Base-by-base conservation (phyloP, 2,888 invertebrate species). In the Cremastinae sp. region DNA sequence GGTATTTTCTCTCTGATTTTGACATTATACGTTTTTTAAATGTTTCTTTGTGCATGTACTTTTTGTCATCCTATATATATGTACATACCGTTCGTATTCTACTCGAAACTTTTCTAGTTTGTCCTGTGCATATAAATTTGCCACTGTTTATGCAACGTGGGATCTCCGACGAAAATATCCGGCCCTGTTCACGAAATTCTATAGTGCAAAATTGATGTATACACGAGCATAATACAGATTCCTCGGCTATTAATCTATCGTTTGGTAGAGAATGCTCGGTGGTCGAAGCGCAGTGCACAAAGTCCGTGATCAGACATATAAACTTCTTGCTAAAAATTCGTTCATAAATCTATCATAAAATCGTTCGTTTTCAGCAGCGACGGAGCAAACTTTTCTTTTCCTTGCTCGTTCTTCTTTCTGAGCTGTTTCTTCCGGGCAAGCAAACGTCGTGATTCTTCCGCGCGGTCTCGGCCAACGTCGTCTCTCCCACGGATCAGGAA, bases 341-440 rank as follows among this genome's bases (percentile, higher is more conserved):
- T 79, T 79, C 79, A 79, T 79, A 79, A 79, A 79, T 79, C 79
- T 78, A 79, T 79, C 79, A 78, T 78, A 78, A 79, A 77, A 79
- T 79, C 74, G 74, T 77, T 79, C 74, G 70, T 74, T 79, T 75
- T 78, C 72, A 66, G 54, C 73, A 65, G 58, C 59, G 70, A 62
- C 54, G 64, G 22, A 68, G 77, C 68, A 74, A 79, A 77, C 36
- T 74, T 79, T 79, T 68, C 58, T 77, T 62, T 53, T 18, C 49
- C 56, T n/a, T 36, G 43, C 49, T 36, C 43, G 41, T 72, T 64
- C 65, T 49, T 38, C 18, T n/a, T 51, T 9, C 20, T 28, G 66
- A 61, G 53, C 51, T 68, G 34, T 62, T 72, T 62, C 43, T 64
- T 68, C 20, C 61, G 53, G 53, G 36, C 43, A 58, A 65, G 28